These are phyloP conservation scores for Diceros bicornis DNA, from an alignment of 2,797 vertebrate species.

Conservation along the genomic window DNA sequence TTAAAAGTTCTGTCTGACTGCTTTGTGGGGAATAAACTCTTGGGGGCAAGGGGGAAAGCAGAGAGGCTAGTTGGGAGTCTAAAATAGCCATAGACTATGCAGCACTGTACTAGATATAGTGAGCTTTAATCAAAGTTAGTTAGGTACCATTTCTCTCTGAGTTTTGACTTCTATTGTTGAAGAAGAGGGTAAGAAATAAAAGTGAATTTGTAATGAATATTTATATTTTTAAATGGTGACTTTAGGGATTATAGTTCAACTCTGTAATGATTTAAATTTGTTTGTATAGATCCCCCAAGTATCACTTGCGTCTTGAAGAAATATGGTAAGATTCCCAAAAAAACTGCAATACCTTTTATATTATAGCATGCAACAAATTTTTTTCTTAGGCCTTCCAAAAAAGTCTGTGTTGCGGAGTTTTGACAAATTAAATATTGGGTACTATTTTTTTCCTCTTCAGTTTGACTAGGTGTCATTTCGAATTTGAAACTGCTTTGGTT, in stretches of 20 bases:
- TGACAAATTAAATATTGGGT: conserved; percentile 64
- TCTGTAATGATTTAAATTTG: conserved; percentile 43
- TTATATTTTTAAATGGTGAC: conserved; percentile 39
- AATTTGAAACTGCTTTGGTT: conserved; percentile 67
- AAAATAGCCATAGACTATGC: neutral
- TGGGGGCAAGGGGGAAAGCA: neutral
- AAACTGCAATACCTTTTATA: neutral
- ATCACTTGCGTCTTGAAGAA: conserved; percentile 47
- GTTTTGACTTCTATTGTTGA: neutral
- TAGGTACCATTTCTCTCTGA: neutral
- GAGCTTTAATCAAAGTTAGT: neutral
- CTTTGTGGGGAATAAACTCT: conserved; percentile 49
- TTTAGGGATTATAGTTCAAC: conserved; percentile 45
- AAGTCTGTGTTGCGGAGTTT: conserved; percentile 35
- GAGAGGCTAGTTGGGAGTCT: neutral
- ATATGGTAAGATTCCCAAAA: neutral
- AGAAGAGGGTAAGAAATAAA: neutral
- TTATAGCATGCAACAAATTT: neutral
- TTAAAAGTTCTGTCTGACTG: neutral
- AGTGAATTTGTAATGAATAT: conserved; percentile 28
- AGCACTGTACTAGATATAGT: neutral
- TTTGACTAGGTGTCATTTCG: conserved; percentile 65
- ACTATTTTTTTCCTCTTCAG: neutral
- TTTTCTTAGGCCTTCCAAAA: conserved; percentile 26
- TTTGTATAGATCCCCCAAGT: neutral